Evolutionary conservation across 2,113 vertebrate species (phyloP), one percentile per base, ranked within the genome.

Genomic region (Catharus bicknelli): DNA sequence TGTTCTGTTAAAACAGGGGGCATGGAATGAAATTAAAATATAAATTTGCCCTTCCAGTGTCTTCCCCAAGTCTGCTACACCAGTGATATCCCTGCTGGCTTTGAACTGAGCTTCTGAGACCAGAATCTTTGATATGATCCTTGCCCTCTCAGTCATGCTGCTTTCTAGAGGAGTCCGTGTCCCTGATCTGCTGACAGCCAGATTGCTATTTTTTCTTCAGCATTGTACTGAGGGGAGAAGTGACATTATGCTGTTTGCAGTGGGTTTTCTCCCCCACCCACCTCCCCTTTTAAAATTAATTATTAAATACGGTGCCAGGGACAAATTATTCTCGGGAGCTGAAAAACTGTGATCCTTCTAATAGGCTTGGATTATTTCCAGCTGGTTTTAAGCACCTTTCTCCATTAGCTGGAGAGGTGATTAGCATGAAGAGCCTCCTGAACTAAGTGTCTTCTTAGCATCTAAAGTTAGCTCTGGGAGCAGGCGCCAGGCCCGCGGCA

Each of bases 381-480:
- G 72, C 67, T 50, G 80, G 50, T 90, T 94, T 76, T 64, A 80
- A 92, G 94, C 86, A 95, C 93, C 86, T 83, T 92, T 77, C 86
- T 86, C 88, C 72, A 73, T 90, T 73, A 94, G 67, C 83, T 45
- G 64, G 57, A 80, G 72, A 80, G 86, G 67, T 42, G 68, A 95
- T 93, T 64, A 86, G 45, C 79, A n/a, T 38, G 42, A 88, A 83
- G 54, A 73, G 76, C 63, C 90, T 80, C 79, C 93, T 22, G 67
- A 83, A 5, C 43, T 16, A 64, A 91, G 79, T 29, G 81, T 82
- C 87, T 86, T 88, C 74, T 69, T 11, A 73, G 80, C 68, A 57
- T 54, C 43, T 36, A 14, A 85, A 83, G 48, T 78, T 27, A 75
- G 80, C 2, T 7, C 23, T 11, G 72, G 21, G n/a, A 79, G 43